A percentile compares a stretch with the other conserved stretches of the same genome.
phyloP scores from a whole-genome alignment of 30 jellyfish, hydroid and myxozoan genomes.

The Turritopsis dohrnii region DNA sequence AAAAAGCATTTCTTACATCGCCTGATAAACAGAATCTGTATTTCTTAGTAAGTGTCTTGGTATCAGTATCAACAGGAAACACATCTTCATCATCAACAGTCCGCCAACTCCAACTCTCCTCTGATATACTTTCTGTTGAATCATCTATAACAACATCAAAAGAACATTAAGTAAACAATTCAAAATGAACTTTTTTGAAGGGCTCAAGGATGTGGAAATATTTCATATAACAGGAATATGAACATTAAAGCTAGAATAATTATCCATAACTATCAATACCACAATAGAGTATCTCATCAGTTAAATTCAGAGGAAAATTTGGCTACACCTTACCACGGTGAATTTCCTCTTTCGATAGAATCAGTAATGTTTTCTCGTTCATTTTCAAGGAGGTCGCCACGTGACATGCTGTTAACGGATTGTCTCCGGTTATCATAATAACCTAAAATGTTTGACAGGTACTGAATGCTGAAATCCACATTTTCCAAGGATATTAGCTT shows the following conservation, averaged over 20 bases:
- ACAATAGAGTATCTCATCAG: too few species aligned
- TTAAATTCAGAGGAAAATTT: too few species aligned
- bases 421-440: constrained; percentile 98
- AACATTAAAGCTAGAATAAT: too few species aligned
- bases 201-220: not conserved
- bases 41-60: constrained; percentile 37
- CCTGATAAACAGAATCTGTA: constrained; percentile 94
- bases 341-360: constrained; percentile 41
- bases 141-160: not conserved
- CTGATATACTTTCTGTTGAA: constrained; percentile 24
- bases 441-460: constrained; percentile 32
- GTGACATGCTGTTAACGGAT: constrained; percentile 98
- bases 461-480: not conserved
- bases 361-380: constrained; percentile 59
- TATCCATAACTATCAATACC: too few species aligned
- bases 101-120: constrained; percentile 73
- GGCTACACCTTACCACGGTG: not conserved
- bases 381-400: constrained; percentile 78
- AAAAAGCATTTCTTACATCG: constrained; percentile 52
- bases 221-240: not conserved
- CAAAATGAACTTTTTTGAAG: not conserved
- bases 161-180: not conserved
- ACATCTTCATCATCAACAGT: constrained; percentile 53
- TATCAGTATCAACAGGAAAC: constrained; percentile 24
- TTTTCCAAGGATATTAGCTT: too few species aligned